These are phyloP conservation scores for Jaculus jaculus DNA, from an alignment of 2,113 vertebrate species.

Conservation along the genomic window DNA sequence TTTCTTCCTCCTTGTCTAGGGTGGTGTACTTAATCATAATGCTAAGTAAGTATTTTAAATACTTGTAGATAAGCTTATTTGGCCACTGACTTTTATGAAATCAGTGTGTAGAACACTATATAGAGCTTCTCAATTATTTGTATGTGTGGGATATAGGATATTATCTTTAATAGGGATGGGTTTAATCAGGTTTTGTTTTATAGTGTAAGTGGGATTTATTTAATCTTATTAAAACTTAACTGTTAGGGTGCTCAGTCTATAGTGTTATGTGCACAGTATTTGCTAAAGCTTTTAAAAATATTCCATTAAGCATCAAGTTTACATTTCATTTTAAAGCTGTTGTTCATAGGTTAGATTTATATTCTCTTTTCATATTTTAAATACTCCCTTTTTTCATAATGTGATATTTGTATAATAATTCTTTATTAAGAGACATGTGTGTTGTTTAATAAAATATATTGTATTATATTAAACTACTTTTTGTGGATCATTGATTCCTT, in stretches of 20 bases:
- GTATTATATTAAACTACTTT: slow-evolving; percentile 59
- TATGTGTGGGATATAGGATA: slow-evolving; percentile 34
- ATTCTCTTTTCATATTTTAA: slow-evolving; percentile 63
- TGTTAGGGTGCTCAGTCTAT: slow-evolving; percentile 21
- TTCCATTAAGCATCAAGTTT: slow-evolving; percentile 49
- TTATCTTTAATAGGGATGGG: slow-evolving; percentile 56
- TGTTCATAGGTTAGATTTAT: slow-evolving; percentile 49
- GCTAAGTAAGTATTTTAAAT: slow-evolving; percentile 73
- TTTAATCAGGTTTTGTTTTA: slow-evolving; percentile 47
- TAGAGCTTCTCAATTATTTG: slow-evolving; percentile 38
- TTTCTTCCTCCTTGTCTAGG: slow-evolving; percentile 68
- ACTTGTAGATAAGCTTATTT: slow-evolving; percentile 29
- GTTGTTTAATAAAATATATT: slow-evolving; percentile 73
- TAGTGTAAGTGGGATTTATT: slow-evolving; percentile 44
- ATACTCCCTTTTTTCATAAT: slow-evolving; percentile 51
- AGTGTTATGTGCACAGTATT: slow-evolving; percentile 38
- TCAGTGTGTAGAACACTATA: slow-evolving; percentile 18
- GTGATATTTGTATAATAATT: slow-evolving; percentile 44
- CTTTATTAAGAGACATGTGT: slow-evolving; percentile 63
- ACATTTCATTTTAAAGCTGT: slow-evolving; percentile 55
- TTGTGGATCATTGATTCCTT: slow-evolving; percentile 61
- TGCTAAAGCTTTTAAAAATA: slow-evolving; percentile 53
- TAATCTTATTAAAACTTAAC: slow-evolving; percentile 48
- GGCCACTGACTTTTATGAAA: slow-evolving; percentile 46
- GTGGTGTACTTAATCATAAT: slow-evolving; percentile 70